phyloP scores from a whole-genome alignment of 1,140 invertebrate species.

The Drosophila yakuba region DNA sequence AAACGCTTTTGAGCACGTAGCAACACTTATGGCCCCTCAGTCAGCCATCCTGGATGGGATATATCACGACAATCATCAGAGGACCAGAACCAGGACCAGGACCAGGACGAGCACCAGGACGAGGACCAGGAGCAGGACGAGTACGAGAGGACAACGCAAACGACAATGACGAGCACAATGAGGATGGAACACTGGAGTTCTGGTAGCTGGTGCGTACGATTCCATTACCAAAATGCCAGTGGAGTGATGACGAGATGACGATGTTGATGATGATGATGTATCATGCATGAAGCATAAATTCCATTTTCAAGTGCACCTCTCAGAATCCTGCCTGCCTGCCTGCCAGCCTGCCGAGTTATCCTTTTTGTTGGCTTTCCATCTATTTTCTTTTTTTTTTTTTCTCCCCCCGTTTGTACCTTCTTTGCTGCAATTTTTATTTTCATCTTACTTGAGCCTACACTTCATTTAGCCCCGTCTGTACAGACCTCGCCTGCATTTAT shows the following conservation, averaged over 20 bases:
- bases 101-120: too few relatives aligned
- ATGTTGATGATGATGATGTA: slow-evolving; percentile 66
- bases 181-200: slow-evolving; percentile 40
- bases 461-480: slow-evolving; percentile 66
- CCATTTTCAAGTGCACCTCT: slow-evolving; percentile 76
- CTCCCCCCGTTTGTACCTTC: background rate
- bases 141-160: slow-evolving; percentile 42
- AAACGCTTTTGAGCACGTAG: slow-evolving; percentile 83
- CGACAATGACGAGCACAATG: slow-evolving; percentile 48
- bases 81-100: background rate
- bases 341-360: slow-evolving; percentile 60
- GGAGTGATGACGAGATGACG: slow-evolving; percentile 32
- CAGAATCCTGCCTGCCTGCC: slow-evolving; percentile 31
- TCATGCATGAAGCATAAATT: slow-evolving; percentile 83
- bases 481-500: slow-evolving; percentile 68
- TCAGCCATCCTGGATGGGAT: slow-evolving; percentile 54
- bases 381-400: slow-evolving; percentile 22
- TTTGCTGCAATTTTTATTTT: slow-evolving; percentile 49
- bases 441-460: slow-evolving; percentile 73
- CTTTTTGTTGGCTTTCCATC: slow-evolving; percentile 67
- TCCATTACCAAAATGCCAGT: slow-evolving; percentile 76
- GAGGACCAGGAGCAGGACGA: slow-evolving; percentile 4
- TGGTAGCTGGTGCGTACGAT: slow-evolving; percentile 70
- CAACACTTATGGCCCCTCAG: slow-evolving; percentile 75
- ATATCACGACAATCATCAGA: slow-evolving; percentile 77